Conservation (phyloP, 2,113 vertebrate species). For the Circaetus gallicus region DNA sequence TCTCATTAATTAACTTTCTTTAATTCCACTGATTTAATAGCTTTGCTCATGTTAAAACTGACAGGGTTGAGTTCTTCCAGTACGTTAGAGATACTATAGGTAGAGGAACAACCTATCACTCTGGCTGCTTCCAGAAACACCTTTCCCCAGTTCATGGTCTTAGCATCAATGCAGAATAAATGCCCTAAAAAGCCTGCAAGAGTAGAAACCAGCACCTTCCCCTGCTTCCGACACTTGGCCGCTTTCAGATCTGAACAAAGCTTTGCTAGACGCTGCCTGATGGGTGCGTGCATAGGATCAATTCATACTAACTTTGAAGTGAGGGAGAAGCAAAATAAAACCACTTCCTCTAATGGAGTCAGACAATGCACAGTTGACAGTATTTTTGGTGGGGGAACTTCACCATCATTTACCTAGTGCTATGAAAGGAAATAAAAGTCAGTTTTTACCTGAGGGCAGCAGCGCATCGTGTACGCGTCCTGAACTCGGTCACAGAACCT, state of each 20-base stretch:
- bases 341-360: not conserved
- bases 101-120: not conserved
- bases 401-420: not conserved
- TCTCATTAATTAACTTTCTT: not conserved
- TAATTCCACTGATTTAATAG: not conserved
- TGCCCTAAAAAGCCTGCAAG: not conserved
- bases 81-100: not conserved
- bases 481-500: constrained; percentile 96
- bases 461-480: constrained; percentile 95
- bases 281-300: fast-evolving
- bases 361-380: not conserved
- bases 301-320: not conserved
- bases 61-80: not conserved
- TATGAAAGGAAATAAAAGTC: not conserved
- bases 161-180: not conserved
- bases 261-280: not conserved
- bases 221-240: not conserved
- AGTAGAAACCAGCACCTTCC: not conserved
- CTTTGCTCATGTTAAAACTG: not conserved
- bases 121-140: not conserved
- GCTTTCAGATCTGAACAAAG: not conserved
- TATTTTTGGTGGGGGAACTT: not conserved
- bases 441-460: constrained; percentile 93
- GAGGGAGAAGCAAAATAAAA: not conserved
- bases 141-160: not conserved